phyloP scores from a whole-genome alignment of 2,888 invertebrate species.

The Buathra laborator region DNA sequence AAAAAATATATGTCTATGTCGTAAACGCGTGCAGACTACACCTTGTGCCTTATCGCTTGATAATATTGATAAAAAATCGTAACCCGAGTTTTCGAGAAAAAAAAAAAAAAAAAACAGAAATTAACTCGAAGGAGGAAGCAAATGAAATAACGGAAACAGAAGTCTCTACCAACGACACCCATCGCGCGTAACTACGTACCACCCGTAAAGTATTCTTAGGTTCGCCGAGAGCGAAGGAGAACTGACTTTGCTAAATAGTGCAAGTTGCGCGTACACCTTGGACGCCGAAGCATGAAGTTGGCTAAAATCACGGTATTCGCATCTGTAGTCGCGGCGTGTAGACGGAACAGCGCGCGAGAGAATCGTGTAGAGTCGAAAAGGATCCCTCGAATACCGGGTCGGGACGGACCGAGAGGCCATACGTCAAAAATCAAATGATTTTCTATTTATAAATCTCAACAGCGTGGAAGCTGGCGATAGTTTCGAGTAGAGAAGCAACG shows the following conservation, averaged over 20 bases:
- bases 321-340: not conserved
- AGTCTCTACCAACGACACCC: not conserved
- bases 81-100: not conserved
- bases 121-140: not conserved
- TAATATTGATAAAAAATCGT: no score
- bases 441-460: slow-evolving; percentile 80
- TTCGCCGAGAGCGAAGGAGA: slow-evolving; percentile 2
- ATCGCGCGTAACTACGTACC: slow-evolving; percentile 17
- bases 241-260: slow-evolving; percentile 35
- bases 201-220: slow-evolving; percentile 47
- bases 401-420: slow-evolving; percentile 71
- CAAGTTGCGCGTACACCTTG: slow-evolving; percentile 1
- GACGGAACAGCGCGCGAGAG: not conserved
- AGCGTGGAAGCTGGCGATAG: slow-evolving; percentile 73
- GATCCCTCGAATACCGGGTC: slow-evolving; percentile 76
- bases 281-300: slow-evolving; percentile 15
- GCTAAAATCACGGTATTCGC: slow-evolving; percentile 6
- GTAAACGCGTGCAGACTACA: not conserved
- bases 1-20: not conserved
- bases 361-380: slow-evolving; percentile 33
- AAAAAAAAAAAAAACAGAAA: not conserved
- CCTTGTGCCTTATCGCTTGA: not conserved
- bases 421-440: slow-evolving; percentile 82
- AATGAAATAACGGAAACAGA: not conserved
- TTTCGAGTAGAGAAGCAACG: slow-evolving; percentile 69